Evolutionary conservation across 1,140 invertebrate species (phyloP).

Genomic region (Camponotus floridanus): DNA sequence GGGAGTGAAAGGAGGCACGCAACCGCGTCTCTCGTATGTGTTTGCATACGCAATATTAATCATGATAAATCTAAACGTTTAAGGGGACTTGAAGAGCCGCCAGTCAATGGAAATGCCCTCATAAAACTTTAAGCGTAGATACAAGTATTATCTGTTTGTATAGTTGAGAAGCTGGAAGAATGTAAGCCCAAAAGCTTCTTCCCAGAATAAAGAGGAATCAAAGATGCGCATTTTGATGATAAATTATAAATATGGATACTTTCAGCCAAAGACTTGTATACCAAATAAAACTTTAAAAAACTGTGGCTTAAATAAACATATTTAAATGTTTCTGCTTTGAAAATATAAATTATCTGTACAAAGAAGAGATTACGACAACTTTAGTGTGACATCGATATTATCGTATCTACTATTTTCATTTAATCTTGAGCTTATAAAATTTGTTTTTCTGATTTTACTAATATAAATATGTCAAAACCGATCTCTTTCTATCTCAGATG

Average conservation of each 20-base stretch:
- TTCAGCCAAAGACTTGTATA: neutral
- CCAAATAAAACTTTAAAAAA: neutral
- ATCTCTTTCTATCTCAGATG: neutral
- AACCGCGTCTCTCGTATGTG: slow-evolving; percentile 18
- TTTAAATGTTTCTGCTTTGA: neutral
- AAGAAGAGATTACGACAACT: neutral
- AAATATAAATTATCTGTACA: neutral
- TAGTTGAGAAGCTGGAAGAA: neutral
- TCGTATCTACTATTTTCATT: neutral
- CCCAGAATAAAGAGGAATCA: neutral
- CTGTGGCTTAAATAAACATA: neutral
- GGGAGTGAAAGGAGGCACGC: slow-evolving; percentile 47
- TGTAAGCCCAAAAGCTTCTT: neutral
- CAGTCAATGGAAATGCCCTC: neutral
- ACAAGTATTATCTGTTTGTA: neutral
- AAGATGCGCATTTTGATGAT: neutral
- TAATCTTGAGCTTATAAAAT: neutral
- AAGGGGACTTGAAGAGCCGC: neutral
- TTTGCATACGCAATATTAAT: slow-evolving; percentile 29
- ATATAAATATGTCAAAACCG: neutral
- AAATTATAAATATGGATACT: neutral
- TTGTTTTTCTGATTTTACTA: neutral
- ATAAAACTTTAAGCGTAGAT: neutral
- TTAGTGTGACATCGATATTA: neutral
- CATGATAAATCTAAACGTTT: slow-evolving; percentile 35